Evolutionary conservation across 2,113 vertebrate genomes (phyloP).

Genomic region (cat (Felis catus)): DNA sequence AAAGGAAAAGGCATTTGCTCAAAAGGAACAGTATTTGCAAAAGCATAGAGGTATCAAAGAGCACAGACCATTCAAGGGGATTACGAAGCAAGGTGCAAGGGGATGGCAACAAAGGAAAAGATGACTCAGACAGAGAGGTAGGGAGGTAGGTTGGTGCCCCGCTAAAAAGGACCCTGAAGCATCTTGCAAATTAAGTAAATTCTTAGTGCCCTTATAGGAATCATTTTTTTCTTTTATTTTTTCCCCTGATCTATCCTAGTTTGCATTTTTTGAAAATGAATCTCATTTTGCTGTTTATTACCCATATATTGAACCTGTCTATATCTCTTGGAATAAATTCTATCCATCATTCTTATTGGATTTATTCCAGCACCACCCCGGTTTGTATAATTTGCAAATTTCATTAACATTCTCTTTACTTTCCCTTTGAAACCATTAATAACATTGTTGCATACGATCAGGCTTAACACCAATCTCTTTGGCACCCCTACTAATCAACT

Average conservation of each 20-base stretch:
- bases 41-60: not conserved
- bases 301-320: slow-evolving; percentile 77
- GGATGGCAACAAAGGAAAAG: not conserved
- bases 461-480: slow-evolving; percentile 66
- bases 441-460: slow-evolving; percentile 75
- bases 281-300: slow-evolving; percentile 76
- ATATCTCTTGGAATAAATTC: slow-evolving; percentile 77
- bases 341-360: slow-evolving; percentile 77
- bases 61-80: not conserved
- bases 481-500: slow-evolving; percentile 75
- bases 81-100: not conserved
- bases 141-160: not conserved
- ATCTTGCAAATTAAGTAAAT: slow-evolving; percentile 31
- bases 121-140: not conserved
- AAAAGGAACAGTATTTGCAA: not conserved
- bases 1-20: not conserved
- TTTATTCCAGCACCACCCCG: slow-evolving; percentile 72
- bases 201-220: not conserved
- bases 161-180: not conserved
- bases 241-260: slow-evolving; percentile 42
- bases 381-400: slow-evolving; percentile 81
- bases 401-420: slow-evolving; percentile 81
- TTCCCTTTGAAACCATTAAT: slow-evolving; percentile 79
- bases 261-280: slow-evolving; percentile 72
- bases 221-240: slow-evolving; percentile 55